A percentile compares a stretch with the other conserved stretches of the same genome.
Evolutionary conservation across 2,113 vertebrate species (phyloP).

Genomic region (Chrysemys picta): DNA sequence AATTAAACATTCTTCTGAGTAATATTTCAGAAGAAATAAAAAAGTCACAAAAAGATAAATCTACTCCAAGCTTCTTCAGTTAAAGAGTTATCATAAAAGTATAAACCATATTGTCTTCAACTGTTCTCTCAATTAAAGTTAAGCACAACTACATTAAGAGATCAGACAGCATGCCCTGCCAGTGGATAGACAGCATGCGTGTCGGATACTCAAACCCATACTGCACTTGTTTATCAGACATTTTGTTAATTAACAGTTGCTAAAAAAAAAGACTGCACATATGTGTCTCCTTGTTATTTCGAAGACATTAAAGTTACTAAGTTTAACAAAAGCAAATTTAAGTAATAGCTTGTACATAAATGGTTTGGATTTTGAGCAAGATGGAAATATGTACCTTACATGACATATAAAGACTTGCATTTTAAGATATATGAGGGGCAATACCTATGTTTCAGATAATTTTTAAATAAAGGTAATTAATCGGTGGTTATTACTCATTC

Average conservation of each 20-base stretch:
- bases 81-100: not conserved
- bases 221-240: not conserved
- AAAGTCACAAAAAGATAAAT: not conserved
- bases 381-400: not conserved
- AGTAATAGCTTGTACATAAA: not conserved
- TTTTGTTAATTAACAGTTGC: not conserved
- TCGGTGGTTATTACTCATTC: not conserved
- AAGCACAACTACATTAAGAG: not conserved
- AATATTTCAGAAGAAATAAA: not conserved
- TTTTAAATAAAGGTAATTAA: not conserved
- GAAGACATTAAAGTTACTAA: not conserved
- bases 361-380: not conserved
- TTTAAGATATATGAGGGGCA: not conserved
- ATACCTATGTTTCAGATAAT: not conserved
- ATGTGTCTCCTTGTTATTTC: not conserved
- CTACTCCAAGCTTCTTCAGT: not conserved
- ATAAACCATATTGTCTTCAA: not conserved
- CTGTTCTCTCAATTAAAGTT: not conserved
- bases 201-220: constrained; percentile 2
- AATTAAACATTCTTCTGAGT: not conserved
- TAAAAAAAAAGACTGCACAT: not conserved
- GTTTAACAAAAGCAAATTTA: not conserved
- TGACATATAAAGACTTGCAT: not conserved
- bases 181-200: not conserved
- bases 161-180: constrained; percentile 27